Evolutionary conservation across 2,888 invertebrate species (phyloP), one percentile per base, ranked within the genome.

Genomic region (Yponomeuta malinellus): DNA sequence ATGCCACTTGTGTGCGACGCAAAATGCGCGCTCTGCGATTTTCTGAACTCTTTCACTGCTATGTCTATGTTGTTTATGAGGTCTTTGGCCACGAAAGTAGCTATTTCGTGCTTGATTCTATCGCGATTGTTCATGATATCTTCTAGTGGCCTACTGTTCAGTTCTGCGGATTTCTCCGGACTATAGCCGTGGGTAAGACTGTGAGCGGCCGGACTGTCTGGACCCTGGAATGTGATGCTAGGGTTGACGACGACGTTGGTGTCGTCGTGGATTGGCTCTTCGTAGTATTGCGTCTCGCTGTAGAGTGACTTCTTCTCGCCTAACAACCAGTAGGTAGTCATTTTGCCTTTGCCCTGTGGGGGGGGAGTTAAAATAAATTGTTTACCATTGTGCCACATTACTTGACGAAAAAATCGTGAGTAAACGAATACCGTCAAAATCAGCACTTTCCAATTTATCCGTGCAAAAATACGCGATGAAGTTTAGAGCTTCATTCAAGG

Each of bases 241-340:
- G 92, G 91, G 72, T 78, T 87, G 2, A 81, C 80, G 52, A 79
- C 72, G n/a, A 15, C 23, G 72, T 83, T 83, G 6, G 73, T 74
- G 64, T 81, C 74, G 67, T 82, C 84, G 1, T 66, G 77, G 77
- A 72, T 77, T 75, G 63, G 15, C 10, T 67, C 66, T 8, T 79
- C 80, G 12, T 81, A 78, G 15, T 78, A 74, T 72, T 78, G 76
- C 6, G 71, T 72, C 9, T 75, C 77, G 15, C 78, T 75, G 43
- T 15, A 59, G 52, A 15, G 15, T 31, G 82, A 77, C 71, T 78
- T 84, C 78, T 94, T 93, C 79, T 97, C 97, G 15, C 97, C 96
- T 63, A 95, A 90, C 71, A 98, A 87, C 98, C 98, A 98, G 81
- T 97, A 98, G 0, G 98, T 98, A 52, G 94, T 94, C 96, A 97